These are phyloP conservation scores for Liodrosophila aerea DNA, from an alignment of 2,888 invertebrate species.

Conservation along the genomic window DNA sequence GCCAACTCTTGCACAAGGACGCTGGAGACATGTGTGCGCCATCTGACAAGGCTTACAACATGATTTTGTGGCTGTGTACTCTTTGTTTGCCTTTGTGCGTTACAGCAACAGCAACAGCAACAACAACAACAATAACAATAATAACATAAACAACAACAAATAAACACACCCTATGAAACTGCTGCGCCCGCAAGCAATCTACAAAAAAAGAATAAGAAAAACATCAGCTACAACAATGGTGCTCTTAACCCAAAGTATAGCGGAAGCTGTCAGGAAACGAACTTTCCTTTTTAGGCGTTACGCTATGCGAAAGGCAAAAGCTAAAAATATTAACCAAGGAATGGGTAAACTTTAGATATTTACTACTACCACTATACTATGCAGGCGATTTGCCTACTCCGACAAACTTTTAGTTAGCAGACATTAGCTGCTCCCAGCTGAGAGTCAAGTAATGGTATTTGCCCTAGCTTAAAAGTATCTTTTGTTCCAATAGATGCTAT, in stretches of 20 bases:
- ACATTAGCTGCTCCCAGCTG: too few relatives aligned
- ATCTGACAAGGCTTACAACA: constrained; percentile 70
- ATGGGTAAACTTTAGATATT: too few relatives aligned
- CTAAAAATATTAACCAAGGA: background rate
- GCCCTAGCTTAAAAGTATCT: too few relatives aligned
- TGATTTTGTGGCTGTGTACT: constrained; percentile 62
- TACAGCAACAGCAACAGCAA: constrained; percentile 18
- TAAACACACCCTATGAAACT: constrained; percentile 36
- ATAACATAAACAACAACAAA: constrained; percentile 23
- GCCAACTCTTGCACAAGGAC: constrained; percentile 54
- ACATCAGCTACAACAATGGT: constrained; percentile 27
- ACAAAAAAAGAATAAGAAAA: constrained; percentile 19
- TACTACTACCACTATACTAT: too few relatives aligned
- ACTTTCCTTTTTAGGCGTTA: constrained; percentile 6
- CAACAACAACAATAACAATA: constrained; percentile 21
- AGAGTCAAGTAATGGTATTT: too few relatives aligned
- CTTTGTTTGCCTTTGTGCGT: constrained; percentile 50
- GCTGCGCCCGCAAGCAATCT: constrained; percentile 38
- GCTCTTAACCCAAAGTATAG: constrained; percentile 39
- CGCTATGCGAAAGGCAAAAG: background rate
- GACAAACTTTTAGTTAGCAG: too few relatives aligned
- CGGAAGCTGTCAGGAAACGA: constrained; percentile 22
- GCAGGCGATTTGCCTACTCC: too few relatives aligned
- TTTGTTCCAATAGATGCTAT: too few relatives aligned
- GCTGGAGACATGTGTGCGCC: constrained; percentile 43